phyloP scores from a whole-genome alignment of 2,888 invertebrate species.

The Nymphalis c-album region DNA sequence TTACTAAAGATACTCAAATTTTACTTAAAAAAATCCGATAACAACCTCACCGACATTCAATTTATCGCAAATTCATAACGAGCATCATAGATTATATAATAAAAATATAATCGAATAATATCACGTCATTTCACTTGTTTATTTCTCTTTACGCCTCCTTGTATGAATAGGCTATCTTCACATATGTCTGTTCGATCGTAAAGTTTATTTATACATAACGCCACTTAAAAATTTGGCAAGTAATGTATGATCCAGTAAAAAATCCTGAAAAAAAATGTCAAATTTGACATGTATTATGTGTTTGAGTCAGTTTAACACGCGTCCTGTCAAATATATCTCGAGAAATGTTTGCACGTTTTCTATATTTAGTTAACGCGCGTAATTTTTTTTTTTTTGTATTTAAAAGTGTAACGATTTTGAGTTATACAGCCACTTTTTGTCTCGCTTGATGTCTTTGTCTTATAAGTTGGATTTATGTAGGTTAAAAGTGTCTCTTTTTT shows the following conservation, averaged over 20 bases:
- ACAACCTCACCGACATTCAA: too few species aligned
- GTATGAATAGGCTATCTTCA: too few species aligned
- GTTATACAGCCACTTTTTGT: constrained; percentile 30
- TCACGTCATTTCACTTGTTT: too few species aligned
- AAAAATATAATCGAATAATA: too few species aligned
- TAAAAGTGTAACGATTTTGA: constrained; percentile 25
- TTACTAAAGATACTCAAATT: too few species aligned
- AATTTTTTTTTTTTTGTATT: constrained; percentile 11
- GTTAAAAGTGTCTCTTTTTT: constrained; percentile 5
- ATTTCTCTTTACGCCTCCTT: too few species aligned
- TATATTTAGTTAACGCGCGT: constrained; percentile 30
- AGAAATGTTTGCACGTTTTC: constrained; percentile 1
- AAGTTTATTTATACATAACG: background rate
- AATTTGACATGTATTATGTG: constrained; percentile 46
- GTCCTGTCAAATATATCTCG: constrained; percentile 41
- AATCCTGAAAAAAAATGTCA: constrained; percentile 35
- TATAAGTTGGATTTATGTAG: constrained; percentile 2
- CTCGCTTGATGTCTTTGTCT: constrained; percentile 6
- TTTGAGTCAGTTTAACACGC: constrained; percentile 40
- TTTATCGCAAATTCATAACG: too few species aligned
- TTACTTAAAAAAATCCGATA: too few species aligned
- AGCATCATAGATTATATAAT: too few species aligned
- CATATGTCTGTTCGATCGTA: too few species aligned
- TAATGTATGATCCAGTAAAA: constrained; percentile 34
- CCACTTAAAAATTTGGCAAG: constrained; percentile 36